Base-by-base conservation (phyloP, 2,888 invertebrate genomes). In the Graphium colonna region DNA sequence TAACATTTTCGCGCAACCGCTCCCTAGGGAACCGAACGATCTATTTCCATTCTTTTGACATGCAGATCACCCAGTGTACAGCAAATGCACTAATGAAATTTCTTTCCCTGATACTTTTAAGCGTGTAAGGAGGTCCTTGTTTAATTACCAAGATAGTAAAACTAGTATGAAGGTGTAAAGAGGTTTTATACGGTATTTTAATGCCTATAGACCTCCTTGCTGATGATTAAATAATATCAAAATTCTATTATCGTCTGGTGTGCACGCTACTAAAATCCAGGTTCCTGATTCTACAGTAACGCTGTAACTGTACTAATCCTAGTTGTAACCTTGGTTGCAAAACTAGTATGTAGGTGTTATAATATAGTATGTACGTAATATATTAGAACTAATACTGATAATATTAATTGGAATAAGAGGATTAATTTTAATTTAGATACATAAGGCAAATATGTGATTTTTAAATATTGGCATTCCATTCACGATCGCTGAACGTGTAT, bases 41-140 rank as follows among this genome's bases (percentile, higher is more conserved):
- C 75, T 79, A 77, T 79, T 78, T 78, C 67, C 73, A 73, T 59
- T 67, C 62, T 57, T 56, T 55, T 41, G 53, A 55, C 60, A 56
- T 50, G 51, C 36, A 45, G 61, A 62, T 57, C 54, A 44, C 50
- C 39, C 47, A 45, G 56, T 31, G 17, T 39, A 43, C 36, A 55
- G 52, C 45, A 33, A 16, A 28, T 31, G 43, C 16, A 47, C n/a
- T 51, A 51, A 55, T 54, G 49, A 45, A 54, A 49, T 45, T 45
- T 45, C 43, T 31, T 44, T 47, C 26, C 41, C 40, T 33, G 5
- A 28, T 8, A 28, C 28, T 28, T 28, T 28, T 7, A 28, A 7
- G 8, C 8, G 28, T 28, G 28, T 7, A 7, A 8, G 28, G 28
- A 4, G 28, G 5, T 28, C 8, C 8, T 28, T 28, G 4, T 7